Conservation (phyloP, 2,888 invertebrate species). For the Dasypogon diadema region DNA sequence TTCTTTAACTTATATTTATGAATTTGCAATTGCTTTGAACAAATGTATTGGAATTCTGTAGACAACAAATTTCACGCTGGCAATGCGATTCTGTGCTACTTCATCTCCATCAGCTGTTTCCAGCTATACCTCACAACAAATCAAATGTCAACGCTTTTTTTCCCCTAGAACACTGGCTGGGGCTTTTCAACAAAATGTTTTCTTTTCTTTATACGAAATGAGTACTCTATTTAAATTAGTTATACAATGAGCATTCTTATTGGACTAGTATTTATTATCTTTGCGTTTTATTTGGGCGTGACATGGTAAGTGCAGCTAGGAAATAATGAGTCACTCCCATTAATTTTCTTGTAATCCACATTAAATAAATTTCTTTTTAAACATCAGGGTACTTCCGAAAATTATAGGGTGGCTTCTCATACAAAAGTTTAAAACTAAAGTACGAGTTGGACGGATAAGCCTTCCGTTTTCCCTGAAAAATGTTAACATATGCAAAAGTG, state of each 20-base stretch:
- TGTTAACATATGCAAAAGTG: slow-evolving; percentile 84
- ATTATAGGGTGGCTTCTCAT: slow-evolving; percentile 84
- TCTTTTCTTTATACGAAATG: slow-evolving; percentile 18
- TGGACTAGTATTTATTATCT: slow-evolving; percentile 63
- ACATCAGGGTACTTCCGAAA: slow-evolving; percentile 80
- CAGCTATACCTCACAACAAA: background rate
- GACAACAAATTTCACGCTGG: too few species aligned
- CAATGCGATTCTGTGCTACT: background rate
- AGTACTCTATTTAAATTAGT: background rate
- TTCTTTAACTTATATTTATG: too few species aligned
- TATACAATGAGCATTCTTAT: slow-evolving; percentile 68
- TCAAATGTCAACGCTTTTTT: background rate
- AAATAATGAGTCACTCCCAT: background rate
- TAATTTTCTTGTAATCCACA: slow-evolving; percentile 10
- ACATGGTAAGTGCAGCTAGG: slow-evolving; percentile 70
- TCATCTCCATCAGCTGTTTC: slow-evolving; percentile 28
- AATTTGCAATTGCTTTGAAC: too few species aligned
- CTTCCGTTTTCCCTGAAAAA: slow-evolving; percentile 84
- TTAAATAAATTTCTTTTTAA: slow-evolving; percentile 53
- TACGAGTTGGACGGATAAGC: slow-evolving; percentile 85
- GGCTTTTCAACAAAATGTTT: slow-evolving; percentile 22
- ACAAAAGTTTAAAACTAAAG: slow-evolving; percentile 81
- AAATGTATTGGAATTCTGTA: too few species aligned
- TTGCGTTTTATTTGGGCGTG: slow-evolving; percentile 73
- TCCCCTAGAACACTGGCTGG: background rate